Evolutionary conservation across 1,140 invertebrate species (phyloP).

Genomic region (Temnothorax longispinosus): DNA sequence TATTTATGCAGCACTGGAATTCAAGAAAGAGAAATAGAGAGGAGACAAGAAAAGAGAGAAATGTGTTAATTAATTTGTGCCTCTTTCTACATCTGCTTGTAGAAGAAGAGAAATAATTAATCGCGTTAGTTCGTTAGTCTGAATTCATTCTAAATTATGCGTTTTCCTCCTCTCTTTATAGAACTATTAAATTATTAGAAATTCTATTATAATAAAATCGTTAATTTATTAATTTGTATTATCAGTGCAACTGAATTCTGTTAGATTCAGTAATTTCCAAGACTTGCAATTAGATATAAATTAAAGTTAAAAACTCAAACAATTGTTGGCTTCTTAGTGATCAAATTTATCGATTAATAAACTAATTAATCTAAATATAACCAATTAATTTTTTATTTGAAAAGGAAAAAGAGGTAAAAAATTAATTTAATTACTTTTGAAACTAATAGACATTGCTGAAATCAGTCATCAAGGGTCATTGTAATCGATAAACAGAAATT

Average conservation of each 20-base stretch:
- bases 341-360: not conserved
- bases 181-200: not conserved
- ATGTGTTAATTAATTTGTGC: not conserved
- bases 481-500: not conserved
- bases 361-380: not conserved
- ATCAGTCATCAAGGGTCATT: not conserved
- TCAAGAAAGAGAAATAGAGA: not conserved
- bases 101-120: slow-evolving; percentile 5
- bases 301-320: not conserved
- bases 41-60: not conserved
- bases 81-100: not conserved
- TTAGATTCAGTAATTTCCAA: not conserved
- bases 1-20: not conserved
- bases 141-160: not conserved
- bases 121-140: not conserved
- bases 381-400: not conserved
- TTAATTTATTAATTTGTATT: not conserved
- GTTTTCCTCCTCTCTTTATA: not conserved
- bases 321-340: not conserved
- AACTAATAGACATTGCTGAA: not conserved
- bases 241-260: not conserved
- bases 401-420: not conserved
- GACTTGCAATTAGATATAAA: not conserved
- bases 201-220: not conserved
- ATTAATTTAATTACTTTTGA: not conserved